These are phyloP conservation scores for Psylliodes chrysocephalus DNA, from an alignment of 2,888 invertebrate genomes.

Conservation along the genomic window DNA sequence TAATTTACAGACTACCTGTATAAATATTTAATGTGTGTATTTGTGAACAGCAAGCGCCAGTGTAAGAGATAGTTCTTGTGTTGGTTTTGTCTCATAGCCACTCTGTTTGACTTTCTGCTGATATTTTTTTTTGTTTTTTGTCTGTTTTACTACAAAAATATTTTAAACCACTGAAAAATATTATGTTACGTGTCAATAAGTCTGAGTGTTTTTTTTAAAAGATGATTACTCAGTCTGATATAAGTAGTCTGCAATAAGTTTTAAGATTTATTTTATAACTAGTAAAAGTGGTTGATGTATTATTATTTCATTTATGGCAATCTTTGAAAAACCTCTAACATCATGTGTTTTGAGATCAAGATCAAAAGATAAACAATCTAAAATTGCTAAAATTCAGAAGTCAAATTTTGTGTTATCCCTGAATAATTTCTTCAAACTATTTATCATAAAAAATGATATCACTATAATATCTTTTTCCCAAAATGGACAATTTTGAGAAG, in stretches of 20 bases:
- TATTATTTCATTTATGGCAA: too few relatives aligned
- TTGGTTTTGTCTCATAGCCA: constrained; percentile 22
- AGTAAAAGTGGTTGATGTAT: too few relatives aligned
- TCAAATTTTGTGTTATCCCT: too few relatives aligned
- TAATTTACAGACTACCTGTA: constrained; percentile 14
- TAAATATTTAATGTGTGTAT: constrained; percentile 19
- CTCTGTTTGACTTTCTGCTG: constrained; percentile 15
- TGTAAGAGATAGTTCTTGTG: constrained; percentile 20
- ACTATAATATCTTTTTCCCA: not conserved
- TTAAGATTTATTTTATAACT: too few relatives aligned
- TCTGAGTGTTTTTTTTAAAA: not conserved
- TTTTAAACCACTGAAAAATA: not conserved
- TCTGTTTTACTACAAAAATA: not conserved
- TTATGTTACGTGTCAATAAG: not conserved
- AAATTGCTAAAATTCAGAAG: too few relatives aligned
- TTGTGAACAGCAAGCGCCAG: constrained; percentile 23
- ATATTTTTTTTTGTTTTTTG: not conserved
- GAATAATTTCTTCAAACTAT: too few relatives aligned
- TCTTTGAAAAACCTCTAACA: too few relatives aligned
- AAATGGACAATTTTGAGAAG: constrained; percentile 1
- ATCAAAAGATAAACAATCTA: too few relatives aligned
- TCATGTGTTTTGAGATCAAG: too few relatives aligned
- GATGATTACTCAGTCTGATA: too few relatives aligned
- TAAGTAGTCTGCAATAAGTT: too few relatives aligned
- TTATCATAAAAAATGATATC: constrained; percentile 3